Conservation (phyloP, 2,113 vertebrate species). For the Mirounga angustirostris region DNA sequence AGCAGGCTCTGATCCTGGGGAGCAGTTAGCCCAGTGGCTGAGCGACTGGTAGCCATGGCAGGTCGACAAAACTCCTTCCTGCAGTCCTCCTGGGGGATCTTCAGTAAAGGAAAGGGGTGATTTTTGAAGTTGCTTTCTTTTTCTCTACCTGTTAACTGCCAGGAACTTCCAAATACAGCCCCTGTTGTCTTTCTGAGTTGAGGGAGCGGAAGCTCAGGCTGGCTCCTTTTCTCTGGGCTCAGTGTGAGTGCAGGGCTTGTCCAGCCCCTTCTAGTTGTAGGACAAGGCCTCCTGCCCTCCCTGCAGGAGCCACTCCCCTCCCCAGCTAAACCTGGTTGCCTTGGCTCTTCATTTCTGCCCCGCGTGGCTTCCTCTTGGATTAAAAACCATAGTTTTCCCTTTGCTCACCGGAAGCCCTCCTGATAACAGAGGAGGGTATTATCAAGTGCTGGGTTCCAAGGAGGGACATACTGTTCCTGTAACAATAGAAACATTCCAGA, state of each 20-base stretch:
- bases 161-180: conserved; percentile 73
- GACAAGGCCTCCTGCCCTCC: conserved; percentile 37
- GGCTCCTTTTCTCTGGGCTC: background rate
- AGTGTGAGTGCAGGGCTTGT: conserved; percentile 33
- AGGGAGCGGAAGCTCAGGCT: background rate
- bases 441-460: background rate
- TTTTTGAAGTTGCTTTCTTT: conserved; percentile 61
- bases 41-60: conserved; percentile 72
- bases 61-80: conserved; percentile 75
- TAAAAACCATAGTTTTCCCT: background rate
- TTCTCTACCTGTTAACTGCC: background rate
- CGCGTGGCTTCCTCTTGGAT: background rate
- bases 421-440: background rate
- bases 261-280: background rate
- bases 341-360: conserved; percentile 23
- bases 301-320: conserved; percentile 42
- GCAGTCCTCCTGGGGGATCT: conserved; percentile 67
- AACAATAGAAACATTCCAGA: no score
- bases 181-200: conserved; percentile 60
- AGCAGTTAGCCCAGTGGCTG: conserved; percentile 19
- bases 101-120: conserved; percentile 64
- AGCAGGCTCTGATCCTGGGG: conserved; percentile 65
- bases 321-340: conserved; percentile 54
- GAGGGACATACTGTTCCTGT: fast-evolving
- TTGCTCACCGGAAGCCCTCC: background rate